These are phyloP conservation scores for Clupea harengus DNA, from an alignment of 2,113 vertebrate genomes.

Conservation along the genomic window DNA sequence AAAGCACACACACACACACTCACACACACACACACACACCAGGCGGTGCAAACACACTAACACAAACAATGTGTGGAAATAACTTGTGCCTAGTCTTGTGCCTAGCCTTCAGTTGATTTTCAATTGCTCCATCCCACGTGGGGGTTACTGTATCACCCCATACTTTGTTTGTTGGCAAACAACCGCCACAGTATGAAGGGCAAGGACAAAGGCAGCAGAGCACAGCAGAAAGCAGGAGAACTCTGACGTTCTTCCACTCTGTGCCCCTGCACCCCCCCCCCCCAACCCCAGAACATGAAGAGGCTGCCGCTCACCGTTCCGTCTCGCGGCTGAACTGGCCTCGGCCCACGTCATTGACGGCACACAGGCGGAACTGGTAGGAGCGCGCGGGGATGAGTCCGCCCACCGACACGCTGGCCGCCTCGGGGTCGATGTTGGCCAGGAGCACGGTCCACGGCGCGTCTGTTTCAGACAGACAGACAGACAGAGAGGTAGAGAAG, in stretches of 20 bases:
- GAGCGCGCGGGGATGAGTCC: slow-evolving; percentile 90
- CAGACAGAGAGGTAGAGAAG: background rate
- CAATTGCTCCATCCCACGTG: background rate
- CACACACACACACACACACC: background rate
- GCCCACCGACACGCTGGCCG: slow-evolving; percentile 75
- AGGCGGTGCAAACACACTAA: background rate
- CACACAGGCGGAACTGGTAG: slow-evolving; percentile 95
- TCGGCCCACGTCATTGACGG: slow-evolving; percentile 90
- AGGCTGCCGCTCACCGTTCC: slow-evolving; percentile 78
- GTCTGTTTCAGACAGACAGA: slow-evolving; percentile 64
- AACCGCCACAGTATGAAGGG: background rate
- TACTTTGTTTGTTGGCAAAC: background rate
- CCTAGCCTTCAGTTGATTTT: background rate
- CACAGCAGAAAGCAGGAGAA: background rate
- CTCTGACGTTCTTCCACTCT: background rate
- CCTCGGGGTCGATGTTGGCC: slow-evolving; percentile 86
- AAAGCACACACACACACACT: background rate
- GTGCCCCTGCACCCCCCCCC: background rate
- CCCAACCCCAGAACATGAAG: background rate
- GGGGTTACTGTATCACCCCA: background rate
- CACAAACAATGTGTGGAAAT: background rate
- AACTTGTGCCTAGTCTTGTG: background rate
- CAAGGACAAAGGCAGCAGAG: background rate
- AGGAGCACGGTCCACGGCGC: slow-evolving; percentile 90
- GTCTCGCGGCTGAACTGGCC: slow-evolving; percentile 97